Evolutionary conservation across 1,140 invertebrate species (phyloP), one percentile per base, ranked within the genome.

Genomic region (Muscidifurax raptorellus): DNA sequence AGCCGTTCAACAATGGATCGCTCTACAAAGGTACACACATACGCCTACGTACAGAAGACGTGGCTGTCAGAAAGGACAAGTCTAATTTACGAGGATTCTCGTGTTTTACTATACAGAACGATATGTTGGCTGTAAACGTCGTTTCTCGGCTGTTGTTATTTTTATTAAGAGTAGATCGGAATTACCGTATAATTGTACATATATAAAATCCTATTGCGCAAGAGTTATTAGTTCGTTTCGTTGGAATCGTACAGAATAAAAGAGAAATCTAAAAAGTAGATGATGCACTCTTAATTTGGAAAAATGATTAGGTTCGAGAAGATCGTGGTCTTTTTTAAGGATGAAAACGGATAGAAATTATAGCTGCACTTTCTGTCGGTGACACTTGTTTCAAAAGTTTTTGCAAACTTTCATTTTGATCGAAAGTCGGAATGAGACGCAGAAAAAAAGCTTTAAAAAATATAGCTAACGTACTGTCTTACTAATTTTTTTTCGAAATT

Each of bases 1-100:
- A 98, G 91, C 96, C 96, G 7, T 95, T 95, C 52, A 97, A 97
- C 83, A 93, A 93, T 84, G 92, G 93, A 82, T 94, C 94, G 13
- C 87, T 95, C 67, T 94, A 95, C 88, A 94, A 95, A 94, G 93
- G 94, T 95, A 87, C 85, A 83, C 18, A 12, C 0, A 44, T 25
- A 44, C 59, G 36, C 9, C 36, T 40, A 40, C 36, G 36, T 32
- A 32, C 32, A 32, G 32, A 6, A 59, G n/a, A 59, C 10, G n/a
- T 59, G 13, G 52, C 32, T 32, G 32, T 32, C 32, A 32, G 2
- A 32, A 32, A 6, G 32, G 32, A 40, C 36, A 12, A 40, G 36
- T 12, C 32, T 32, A 32, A 32, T 32, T 32, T 32, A 32, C 32
- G 32, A 32, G 1, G n/a, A n/a, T 32, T 40, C 36, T 40, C 36